Conservation (phyloP, 53 echinoderm and acorn worm genomes). For the Holothuria scabra region DNA sequence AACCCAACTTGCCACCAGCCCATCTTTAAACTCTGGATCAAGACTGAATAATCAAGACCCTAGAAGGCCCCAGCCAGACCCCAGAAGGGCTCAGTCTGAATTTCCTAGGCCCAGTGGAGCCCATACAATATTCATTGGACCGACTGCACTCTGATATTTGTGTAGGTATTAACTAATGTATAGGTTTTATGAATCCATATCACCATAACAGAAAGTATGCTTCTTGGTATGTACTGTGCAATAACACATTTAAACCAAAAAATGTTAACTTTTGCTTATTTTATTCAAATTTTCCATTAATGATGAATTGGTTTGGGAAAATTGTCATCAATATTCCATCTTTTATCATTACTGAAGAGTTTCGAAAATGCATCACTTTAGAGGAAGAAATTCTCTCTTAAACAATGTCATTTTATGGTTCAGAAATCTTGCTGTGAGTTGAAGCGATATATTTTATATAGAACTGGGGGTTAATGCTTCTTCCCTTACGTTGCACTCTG, state of each 20-base stretch:
- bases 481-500: too few relatives aligned
- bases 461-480: too few relatives aligned
- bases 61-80: constrained; percentile 13
- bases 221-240: constrained; percentile 27
- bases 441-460: too few relatives aligned
- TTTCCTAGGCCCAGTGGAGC: constrained; percentile 38
- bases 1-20: constrained; percentile 5
- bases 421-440: too few relatives aligned
- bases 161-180: background rate
- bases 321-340: too few relatives aligned
- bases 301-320: too few relatives aligned
- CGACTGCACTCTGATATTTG: constrained; percentile 62
- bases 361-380: too few relatives aligned
- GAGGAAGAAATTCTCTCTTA: too few relatives aligned
- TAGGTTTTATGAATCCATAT: background rate
- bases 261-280: too few relatives aligned
- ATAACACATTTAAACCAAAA: constrained; percentile 42
- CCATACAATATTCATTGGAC: constrained; percentile 77
- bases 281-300: too few relatives aligned
- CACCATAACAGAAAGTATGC: background rate
- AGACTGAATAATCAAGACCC: constrained; percentile 1
- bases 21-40: background rate
- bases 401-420: too few relatives aligned
- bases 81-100: constrained; percentile 1
- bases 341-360: too few relatives aligned